Evolutionary conservation across 1,140 invertebrate genomes (phyloP).

Genomic region (Papilio polyxenes): DNA sequence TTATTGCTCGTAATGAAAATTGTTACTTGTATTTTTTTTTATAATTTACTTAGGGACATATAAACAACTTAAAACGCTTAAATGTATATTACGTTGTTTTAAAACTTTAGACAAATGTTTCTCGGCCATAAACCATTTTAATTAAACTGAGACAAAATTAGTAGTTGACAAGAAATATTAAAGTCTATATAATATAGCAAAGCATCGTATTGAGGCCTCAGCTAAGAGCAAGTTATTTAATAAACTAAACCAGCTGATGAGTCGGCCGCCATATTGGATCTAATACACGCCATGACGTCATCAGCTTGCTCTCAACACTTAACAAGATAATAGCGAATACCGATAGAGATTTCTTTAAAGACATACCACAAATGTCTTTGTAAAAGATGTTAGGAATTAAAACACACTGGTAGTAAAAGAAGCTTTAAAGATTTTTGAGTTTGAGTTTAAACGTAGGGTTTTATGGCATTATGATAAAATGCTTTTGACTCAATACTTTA

Average conservation of each 20-base stretch:
- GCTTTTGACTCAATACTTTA: background rate
- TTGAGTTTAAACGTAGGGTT: too few species aligned
- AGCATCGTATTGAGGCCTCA: background rate
- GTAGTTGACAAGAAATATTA: background rate
- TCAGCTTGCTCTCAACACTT: background rate
- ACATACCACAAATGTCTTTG: slow-evolving; percentile 5
- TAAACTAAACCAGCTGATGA: slow-evolving; percentile 24
- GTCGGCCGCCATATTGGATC: slow-evolving; percentile 22
- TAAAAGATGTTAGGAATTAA: background rate
- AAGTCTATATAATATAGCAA: background rate
- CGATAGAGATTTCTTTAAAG: slow-evolving; percentile 25
- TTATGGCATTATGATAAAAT: background rate
- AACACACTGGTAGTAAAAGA: background rate
- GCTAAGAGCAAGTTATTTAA: slow-evolving; percentile 18
- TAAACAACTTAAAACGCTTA: too few species aligned
- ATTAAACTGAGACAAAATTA: background rate
- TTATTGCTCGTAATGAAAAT: too few species aligned
- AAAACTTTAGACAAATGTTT: too few species aligned
- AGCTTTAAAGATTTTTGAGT: too few species aligned
- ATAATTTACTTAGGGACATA: too few species aligned
- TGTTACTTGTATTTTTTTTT: too few species aligned
- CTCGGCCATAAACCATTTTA: too few species aligned
- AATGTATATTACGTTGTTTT: too few species aligned
- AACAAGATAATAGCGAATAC: slow-evolving; percentile 21
- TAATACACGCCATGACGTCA: slow-evolving; percentile 12